Evolutionary conservation across 1,140 invertebrate species (phyloP).

Genomic region (Drosophila watanabei): DNA sequence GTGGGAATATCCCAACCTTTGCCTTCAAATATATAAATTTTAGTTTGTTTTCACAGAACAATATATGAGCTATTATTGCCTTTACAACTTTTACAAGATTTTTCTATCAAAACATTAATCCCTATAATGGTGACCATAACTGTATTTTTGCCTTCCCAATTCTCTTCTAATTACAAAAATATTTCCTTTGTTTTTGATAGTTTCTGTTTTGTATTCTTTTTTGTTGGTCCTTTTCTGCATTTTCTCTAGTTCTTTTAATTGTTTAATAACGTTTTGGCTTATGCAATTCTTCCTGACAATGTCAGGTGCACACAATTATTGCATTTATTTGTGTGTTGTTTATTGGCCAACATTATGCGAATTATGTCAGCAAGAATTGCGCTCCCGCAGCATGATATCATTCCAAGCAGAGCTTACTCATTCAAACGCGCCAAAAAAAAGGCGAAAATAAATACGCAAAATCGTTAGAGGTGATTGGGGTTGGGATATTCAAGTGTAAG

Average conservation of each 20-base stretch:
- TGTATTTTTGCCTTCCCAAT: not conserved
- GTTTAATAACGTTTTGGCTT: constrained; percentile 57
- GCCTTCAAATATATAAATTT: not conserved
- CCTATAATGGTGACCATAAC: not conserved
- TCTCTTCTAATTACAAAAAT: not conserved
- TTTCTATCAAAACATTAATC: not conserved
- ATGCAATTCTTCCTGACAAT: constrained; percentile 75
- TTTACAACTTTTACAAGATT: not conserved
- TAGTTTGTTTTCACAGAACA: not conserved
- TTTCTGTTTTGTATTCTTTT: constrained; percentile 7
- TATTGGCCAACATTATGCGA: constrained; percentile 24
- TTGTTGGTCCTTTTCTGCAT: constrained; percentile 4
- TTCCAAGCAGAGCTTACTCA: constrained; percentile 78
- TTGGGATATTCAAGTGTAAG: constrained; percentile 25
- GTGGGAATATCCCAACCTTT: not conserved
- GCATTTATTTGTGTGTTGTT: constrained; percentile 34
- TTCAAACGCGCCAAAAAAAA: constrained; percentile 65
- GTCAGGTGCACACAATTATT: constrained; percentile 71
- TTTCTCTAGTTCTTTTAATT: constrained; percentile 40
- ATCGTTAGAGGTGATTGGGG: constrained; percentile 42
- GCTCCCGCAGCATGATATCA: constrained; percentile 64
- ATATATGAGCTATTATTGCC: not conserved
- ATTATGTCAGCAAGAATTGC: constrained; percentile 65
- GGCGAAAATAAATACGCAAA: constrained; percentile 14
- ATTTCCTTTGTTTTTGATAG: constrained; percentile 4